Percentiles rank a stretch among this genome's conserved stretches.
phyloP scores from a whole-genome alignment of 2,797 vertebrate species.

The Clarias fuscus region DNA sequence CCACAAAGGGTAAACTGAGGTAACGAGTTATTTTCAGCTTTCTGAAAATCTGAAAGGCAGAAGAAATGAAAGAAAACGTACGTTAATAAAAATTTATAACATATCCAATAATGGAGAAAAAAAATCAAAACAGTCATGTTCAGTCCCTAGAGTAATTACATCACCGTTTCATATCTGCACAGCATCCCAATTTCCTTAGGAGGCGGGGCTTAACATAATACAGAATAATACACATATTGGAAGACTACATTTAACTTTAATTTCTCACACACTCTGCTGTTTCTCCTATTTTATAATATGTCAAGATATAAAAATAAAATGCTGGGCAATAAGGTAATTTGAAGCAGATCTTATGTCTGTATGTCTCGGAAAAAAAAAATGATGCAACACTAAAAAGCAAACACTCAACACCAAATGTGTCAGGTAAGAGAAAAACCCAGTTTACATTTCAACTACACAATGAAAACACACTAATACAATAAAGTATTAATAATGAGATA shows the following conservation, averaged over 20 bases:
- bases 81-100: background rate
- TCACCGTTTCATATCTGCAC: background rate
- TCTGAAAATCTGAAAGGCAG: conserved; percentile 43
- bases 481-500: conserved; percentile 43
- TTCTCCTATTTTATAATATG: background rate
- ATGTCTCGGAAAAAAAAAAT: background rate
- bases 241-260: background rate
- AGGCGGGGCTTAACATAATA: background rate
- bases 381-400: background rate
- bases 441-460: background rate
- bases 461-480: background rate
- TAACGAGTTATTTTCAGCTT: conserved; percentile 69
- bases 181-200: background rate
- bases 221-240: background rate
- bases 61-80: background rate
- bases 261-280: background rate
- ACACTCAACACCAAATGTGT: background rate
- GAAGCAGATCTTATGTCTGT: background rate
- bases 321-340: background rate
- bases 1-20: conserved; percentile 75
- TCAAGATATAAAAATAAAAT: background rate
- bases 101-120: background rate
- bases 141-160: background rate
- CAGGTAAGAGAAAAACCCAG: background rate
- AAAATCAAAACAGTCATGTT: background rate